These are phyloP conservation scores for Hypselothyrea guttata DNA, from an alignment of 2,888 invertebrate genomes.

Conservation along the genomic window DNA sequence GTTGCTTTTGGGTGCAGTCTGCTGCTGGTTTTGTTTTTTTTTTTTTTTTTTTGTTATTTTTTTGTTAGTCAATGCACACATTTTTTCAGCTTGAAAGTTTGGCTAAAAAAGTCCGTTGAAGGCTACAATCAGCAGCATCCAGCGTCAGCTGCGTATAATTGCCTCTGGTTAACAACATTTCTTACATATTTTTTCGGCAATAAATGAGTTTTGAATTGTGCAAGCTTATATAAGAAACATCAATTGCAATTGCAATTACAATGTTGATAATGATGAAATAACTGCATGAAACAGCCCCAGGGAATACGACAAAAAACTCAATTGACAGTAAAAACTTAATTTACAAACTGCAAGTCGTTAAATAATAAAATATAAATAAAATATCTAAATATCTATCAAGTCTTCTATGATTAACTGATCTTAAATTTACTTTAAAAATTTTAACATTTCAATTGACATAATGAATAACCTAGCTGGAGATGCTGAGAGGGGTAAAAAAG, in stretches of 20 bases:
- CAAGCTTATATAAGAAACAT: slow-evolving; percentile 23
- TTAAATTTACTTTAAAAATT: too few species aligned
- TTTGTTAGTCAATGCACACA: neutral
- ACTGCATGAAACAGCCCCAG: too few species aligned
- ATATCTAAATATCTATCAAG: too few species aligned
- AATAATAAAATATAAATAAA: too few species aligned
- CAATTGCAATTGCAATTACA: neutral
- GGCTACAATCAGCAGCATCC: slow-evolving; percentile 17
- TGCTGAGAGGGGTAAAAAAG: slow-evolving; percentile 98
- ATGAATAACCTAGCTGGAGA: slow-evolving; percentile 89
- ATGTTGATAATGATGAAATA: neutral
- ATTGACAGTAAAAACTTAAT: neutral
- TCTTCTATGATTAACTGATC: too few species aligned
- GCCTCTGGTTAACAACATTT: slow-evolving; percentile 34
- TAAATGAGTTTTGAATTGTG: slow-evolving; percentile 14
- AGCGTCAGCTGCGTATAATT: slow-evolving; percentile 48
- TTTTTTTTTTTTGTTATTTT: slow-evolving; percentile 4
- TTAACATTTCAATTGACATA: too few species aligned
- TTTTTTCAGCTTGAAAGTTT: slow-evolving; percentile 47
- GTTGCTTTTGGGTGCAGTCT: slow-evolving; percentile 44
- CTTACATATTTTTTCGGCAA: slow-evolving; percentile 18
- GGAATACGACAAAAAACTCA: neutral
- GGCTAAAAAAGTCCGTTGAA: slow-evolving; percentile 46
- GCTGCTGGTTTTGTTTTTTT: slow-evolving; percentile 7
- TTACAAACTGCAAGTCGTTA: too few species aligned